Percentiles rank a stretch among this genome's conserved stretches.
Evolutionary conservation across 1,140 invertebrate species (phyloP).

Genomic region (Cotesia vestalis): DNA sequence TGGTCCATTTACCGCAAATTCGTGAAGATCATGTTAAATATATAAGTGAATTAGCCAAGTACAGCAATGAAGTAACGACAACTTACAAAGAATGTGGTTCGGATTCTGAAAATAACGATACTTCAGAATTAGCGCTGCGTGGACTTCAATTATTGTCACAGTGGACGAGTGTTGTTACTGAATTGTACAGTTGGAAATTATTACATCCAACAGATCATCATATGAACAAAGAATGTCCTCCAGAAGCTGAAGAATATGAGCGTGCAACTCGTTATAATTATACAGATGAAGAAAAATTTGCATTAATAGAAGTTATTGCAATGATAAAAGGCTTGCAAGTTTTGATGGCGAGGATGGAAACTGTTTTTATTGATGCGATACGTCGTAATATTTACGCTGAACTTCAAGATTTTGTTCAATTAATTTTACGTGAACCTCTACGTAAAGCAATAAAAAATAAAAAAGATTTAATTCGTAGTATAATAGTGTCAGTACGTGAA

Average conservation of each 20-base stretch:
- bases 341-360: slow-evolving; percentile 97
- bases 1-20: slow-evolving; percentile 94
- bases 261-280: slow-evolving; percentile 98
- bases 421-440: slow-evolving; percentile 88
- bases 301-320: slow-evolving; percentile 97
- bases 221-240: slow-evolving; percentile 93
- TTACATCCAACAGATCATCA: slow-evolving; percentile 98
- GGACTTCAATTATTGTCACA: slow-evolving; percentile 94
- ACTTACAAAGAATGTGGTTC: slow-evolving; percentile 93
- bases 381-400: slow-evolving; percentile 94
- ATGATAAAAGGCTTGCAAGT: slow-evolving; percentile 99
- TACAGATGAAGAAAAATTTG: slow-evolving; percentile 96
- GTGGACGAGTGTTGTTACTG: slow-evolving; percentile 97
- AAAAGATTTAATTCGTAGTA: slow-evolving; percentile 94
- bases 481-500: slow-evolving; percentile 93
- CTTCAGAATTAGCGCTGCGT: slow-evolving; percentile 88
- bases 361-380: slow-evolving; percentile 96
- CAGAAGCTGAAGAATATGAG: slow-evolving; percentile 99
- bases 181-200: slow-evolving; percentile 98
- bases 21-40: slow-evolving; percentile 97
- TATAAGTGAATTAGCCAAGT: slow-evolving; percentile 91
- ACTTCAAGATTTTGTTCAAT: slow-evolving; percentile 97
- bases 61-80: slow-evolving; percentile 76
- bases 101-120: slow-evolving; percentile 92
- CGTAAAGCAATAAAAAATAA: slow-evolving; percentile 98